These are phyloP conservation scores for Cosmorhoe ocellata DNA, from an alignment of 2,888 invertebrate genomes.

Conservation along the genomic window DNA sequence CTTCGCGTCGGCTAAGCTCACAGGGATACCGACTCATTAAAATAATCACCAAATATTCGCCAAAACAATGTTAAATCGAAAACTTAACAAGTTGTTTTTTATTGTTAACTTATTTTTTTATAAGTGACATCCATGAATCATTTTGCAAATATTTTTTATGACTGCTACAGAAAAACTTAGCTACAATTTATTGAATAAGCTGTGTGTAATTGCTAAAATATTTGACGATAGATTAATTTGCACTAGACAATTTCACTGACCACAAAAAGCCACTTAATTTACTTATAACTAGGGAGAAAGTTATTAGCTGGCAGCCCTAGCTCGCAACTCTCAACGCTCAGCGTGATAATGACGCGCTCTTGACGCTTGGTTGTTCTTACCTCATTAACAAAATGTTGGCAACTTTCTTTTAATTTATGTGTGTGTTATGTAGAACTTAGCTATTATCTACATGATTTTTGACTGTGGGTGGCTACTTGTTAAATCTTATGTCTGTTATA, in stretches of 20 bases:
- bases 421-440: not conserved
- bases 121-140: too few species aligned
- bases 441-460: too few species aligned
- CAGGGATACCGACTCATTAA: slow-evolving; percentile 23
- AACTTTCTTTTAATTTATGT: slow-evolving; percentile 19
- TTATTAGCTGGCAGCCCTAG: slow-evolving; percentile 11
- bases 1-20: slow-evolving; percentile 40
- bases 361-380: slow-evolving; percentile 62
- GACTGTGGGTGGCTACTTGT: too few species aligned
- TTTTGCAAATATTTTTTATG: too few species aligned
- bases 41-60: not conserved
- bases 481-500: too few species aligned
- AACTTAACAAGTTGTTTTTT: too few species aligned
- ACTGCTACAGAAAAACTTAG: too few species aligned
- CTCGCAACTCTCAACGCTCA: slow-evolving; percentile 52
- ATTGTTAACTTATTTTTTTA: too few species aligned
- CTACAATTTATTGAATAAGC: too few species aligned
- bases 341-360: slow-evolving; percentile 64
- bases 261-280: not conserved
- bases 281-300: not conserved
- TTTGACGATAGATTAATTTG: too few species aligned
- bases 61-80: not conserved
- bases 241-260: not conserved
- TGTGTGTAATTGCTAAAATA: too few species aligned
- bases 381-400: slow-evolving; percentile 68